Conservation (phyloP, 2,888 invertebrate species). For the Amphipyra berbera region DNA sequence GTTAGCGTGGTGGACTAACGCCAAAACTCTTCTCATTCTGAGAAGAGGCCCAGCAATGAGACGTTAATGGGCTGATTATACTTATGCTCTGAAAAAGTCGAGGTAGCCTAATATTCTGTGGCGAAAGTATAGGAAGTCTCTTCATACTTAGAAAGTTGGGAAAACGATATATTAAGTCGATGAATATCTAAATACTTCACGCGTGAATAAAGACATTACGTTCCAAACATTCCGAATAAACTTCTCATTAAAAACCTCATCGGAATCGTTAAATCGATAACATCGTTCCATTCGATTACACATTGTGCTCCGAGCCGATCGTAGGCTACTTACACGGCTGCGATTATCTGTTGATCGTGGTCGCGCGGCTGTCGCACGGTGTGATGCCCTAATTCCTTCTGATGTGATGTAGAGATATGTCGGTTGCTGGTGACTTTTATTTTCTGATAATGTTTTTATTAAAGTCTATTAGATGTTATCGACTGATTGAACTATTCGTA, state of each 20-base stretch:
- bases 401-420: constrained; percentile 29
- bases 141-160: too few species aligned
- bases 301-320: constrained; percentile 43
- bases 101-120: too few species aligned
- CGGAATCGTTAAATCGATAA: constrained; percentile 50
- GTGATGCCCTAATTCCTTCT: constrained; percentile 42
- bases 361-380: constrained; percentile 42
- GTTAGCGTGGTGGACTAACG: too few species aligned
- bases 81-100: too few species aligned
- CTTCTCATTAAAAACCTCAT: constrained; percentile 50
- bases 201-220: constrained; percentile 46
- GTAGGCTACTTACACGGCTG: constrained; percentile 50
- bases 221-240: constrained; percentile 19
- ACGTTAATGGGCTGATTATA: too few species aligned
- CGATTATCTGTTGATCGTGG: constrained; percentile 46
- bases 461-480: constrained; percentile 32
- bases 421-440: constrained; percentile 23
- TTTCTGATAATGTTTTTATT: constrained; percentile 14
- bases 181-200: constrained; percentile 39
- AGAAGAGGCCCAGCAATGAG: too few species aligned
- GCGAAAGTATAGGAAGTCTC: too few species aligned
- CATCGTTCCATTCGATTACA: constrained; percentile 53
- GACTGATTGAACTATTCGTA: constrained; percentile 33
- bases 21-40: too few species aligned
- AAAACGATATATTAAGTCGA: too few species aligned